Evolutionary conservation across 2,888 invertebrate species (phyloP).

Genomic region (Cataglyphis rosenhaueri): DNA sequence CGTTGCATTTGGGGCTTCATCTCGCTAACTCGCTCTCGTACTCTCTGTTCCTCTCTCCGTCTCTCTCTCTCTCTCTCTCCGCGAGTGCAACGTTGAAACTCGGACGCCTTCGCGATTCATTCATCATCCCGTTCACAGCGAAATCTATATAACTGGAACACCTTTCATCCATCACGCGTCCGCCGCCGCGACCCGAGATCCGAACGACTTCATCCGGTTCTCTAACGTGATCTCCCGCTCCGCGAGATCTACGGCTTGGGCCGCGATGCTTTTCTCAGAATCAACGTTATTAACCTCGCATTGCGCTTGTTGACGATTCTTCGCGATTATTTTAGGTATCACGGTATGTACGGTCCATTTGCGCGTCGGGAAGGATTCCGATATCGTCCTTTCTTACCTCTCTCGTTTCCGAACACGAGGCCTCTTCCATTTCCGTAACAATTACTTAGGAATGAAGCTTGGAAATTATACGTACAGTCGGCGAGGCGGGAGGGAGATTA

Average conservation of each 20-base stretch:
- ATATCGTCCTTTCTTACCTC: background rate
- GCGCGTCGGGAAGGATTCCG: background rate
- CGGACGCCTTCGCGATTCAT: constrained; percentile 68
- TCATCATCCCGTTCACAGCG: constrained; percentile 71
- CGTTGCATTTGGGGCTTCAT: constrained; percentile 40
- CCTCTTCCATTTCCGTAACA: constrained; percentile 24
- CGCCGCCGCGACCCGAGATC: constrained; percentile 48
- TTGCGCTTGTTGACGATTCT: constrained; percentile 20
- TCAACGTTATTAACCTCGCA: constrained; percentile 53
- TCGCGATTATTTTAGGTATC: constrained; percentile 9
- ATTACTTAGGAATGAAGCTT: constrained; percentile 41
- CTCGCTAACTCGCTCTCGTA: constrained; percentile 21
- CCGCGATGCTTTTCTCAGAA: constrained; percentile 19
- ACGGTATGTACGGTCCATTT: background rate
- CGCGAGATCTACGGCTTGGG: constrained; percentile 39
- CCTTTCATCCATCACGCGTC: constrained; percentile 72
- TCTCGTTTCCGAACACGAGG: background rate
- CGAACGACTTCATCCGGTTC: constrained; percentile 71
- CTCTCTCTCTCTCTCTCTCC: constrained; percentile 12
- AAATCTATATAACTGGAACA: constrained; percentile 75
- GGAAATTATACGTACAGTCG: constrained; percentile 6
- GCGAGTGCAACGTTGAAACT: constrained; percentile 58
- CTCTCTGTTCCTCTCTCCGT: background rate
- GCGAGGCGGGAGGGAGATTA: constrained; percentile 34
- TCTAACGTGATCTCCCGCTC: constrained; percentile 52